phyloP scores from a whole-genome alignment of 2,888 invertebrate species.

The Priapulus caudatus region DNA sequence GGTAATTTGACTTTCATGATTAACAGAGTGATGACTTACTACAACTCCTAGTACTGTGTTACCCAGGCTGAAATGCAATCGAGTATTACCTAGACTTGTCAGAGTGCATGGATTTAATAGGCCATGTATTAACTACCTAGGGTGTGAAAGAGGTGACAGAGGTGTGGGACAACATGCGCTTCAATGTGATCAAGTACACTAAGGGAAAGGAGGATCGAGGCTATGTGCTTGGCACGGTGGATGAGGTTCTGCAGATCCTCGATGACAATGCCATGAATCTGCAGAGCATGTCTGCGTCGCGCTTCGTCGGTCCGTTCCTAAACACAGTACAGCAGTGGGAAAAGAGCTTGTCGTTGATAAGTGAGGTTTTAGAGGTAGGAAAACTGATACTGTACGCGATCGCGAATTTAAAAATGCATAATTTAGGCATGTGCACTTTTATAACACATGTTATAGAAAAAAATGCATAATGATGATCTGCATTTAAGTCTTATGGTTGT shows the following conservation, averaged over 20 bases:
- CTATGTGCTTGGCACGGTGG: constrained; percentile 62
- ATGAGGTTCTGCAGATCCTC: constrained; percentile 64
- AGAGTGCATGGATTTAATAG: too few relatives aligned
- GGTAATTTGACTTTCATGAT: too few relatives aligned
- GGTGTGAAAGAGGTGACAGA: constrained; percentile 71
- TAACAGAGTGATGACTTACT: too few relatives aligned
- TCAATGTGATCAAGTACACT: constrained; percentile 39
- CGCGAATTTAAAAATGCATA: too few relatives aligned
- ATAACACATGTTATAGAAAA: too few relatives aligned
- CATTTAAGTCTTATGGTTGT: too few relatives aligned
- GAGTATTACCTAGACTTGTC: too few relatives aligned
- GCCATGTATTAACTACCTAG: too few relatives aligned
- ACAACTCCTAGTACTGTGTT: background rate
- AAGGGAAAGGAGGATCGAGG: constrained; percentile 63
- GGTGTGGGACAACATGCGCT: constrained; percentile 41
- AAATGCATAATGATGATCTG: too few relatives aligned
- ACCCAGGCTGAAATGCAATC: too few relatives aligned
- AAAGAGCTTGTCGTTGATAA: constrained; percentile 59
- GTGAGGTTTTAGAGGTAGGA: constrained; percentile 64
- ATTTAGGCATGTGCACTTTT: too few relatives aligned
- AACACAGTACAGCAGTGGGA: constrained; percentile 73
- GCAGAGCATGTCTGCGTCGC: constrained; percentile 59
- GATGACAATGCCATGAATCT: constrained; percentile 82
- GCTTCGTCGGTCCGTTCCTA: constrained; percentile 79
- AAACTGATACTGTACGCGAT: too few relatives aligned